Conservation (phyloP, 2,888 invertebrate species). For the Hydroisotoma schaefferi region DNA sequence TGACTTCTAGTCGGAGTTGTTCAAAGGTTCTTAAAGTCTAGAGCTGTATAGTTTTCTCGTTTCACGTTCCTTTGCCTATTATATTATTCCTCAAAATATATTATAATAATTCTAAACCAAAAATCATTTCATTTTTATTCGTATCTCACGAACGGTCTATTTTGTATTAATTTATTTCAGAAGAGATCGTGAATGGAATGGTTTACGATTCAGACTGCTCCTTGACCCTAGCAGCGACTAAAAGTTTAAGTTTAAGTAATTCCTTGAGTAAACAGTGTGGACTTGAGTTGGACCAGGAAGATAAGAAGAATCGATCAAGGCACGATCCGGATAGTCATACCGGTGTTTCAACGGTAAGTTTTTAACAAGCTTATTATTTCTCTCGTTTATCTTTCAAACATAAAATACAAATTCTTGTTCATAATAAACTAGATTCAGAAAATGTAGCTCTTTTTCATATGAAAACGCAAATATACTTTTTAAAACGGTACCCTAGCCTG, state of each 20-base stretch:
- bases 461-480: background rate
- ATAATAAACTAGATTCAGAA: conserved; percentile 1
- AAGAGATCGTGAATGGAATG: conserved; percentile 5
- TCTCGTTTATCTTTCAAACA: conserved; percentile 7
- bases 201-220: conserved; percentile 51
- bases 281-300: conserved; percentile 45
- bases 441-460: background rate
- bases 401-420: background rate
- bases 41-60: no score
- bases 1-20: no score
- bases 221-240: conserved; percentile 51
- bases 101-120: no score
- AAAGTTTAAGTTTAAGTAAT: conserved; percentile 51
- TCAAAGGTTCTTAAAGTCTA: no score
- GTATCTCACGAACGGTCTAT: no score
- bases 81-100: no score
- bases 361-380: background rate
- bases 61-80: no score
- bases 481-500: no score
- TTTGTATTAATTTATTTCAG: background rate
- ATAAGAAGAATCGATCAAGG: conserved; percentile 24
- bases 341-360: conserved; percentile 26
- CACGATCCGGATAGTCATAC: conserved; percentile 21
- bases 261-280: conserved; percentile 51
- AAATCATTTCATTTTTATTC: no score